phyloP scores from a whole-genome alignment of 2,113 vertebrate species.

The Salvelinus sp. region DNA sequence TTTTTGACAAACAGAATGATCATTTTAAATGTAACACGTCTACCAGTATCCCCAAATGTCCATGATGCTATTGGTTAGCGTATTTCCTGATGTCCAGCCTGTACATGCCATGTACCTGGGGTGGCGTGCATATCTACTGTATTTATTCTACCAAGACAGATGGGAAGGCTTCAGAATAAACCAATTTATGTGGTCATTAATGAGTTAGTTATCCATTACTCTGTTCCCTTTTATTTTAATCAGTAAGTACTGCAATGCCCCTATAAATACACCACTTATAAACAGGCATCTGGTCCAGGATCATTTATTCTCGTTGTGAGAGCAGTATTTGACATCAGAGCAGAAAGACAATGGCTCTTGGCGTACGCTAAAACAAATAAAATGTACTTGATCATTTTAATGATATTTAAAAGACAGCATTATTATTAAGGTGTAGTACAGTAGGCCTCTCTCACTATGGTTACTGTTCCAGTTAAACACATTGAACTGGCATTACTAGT shows the following conservation, averaged over 20 bases:
- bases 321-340: background rate
- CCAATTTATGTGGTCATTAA: background rate
- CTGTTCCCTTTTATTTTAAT: background rate
- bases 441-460: too few relatives aligned
- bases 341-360: background rate
- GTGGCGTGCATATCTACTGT: background rate
- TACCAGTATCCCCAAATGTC: background rate
- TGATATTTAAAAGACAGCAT: too few relatives aligned
- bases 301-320: constrained; percentile 26
- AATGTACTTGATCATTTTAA: background rate
- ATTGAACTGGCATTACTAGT: too few relatives aligned
- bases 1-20: background rate
- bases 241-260: too few relatives aligned
- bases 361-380: too few relatives aligned
- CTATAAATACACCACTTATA: background rate
- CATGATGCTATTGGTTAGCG: background rate
- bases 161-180: background rate
- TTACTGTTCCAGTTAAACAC: too few relatives aligned
- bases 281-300: background rate
- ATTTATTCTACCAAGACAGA: too few relatives aligned
- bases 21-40: background rate
- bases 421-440: too few relatives aligned
- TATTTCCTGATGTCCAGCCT: background rate
- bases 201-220: background rate
- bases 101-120: background rate